Conservation (phyloP, 2,113 vertebrate species). For the Lasiurus borealis region DNA sequence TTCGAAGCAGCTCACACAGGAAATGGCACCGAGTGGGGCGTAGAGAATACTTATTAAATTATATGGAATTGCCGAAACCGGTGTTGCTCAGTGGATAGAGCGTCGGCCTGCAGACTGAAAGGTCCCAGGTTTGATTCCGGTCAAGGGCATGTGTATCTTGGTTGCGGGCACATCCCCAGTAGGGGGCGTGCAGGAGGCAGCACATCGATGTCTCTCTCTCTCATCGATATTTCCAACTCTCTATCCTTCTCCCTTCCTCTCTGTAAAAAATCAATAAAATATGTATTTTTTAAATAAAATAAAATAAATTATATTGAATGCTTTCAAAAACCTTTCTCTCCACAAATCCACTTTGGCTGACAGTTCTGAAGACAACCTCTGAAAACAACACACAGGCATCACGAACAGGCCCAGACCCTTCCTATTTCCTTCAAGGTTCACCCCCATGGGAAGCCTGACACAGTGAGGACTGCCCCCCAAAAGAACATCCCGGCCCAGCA, state of each 20-base stretch:
- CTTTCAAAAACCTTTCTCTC: too few species aligned
- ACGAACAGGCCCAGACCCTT: background rate
- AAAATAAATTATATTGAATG: background rate
- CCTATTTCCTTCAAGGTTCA: conserved; percentile 17
- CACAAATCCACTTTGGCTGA: background rate
- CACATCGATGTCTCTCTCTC: too few species aligned
- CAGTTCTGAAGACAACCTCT: background rate
- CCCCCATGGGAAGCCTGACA: background rate
- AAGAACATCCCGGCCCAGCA: background rate
- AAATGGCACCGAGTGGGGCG: background rate
- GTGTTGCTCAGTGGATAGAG: too few species aligned
- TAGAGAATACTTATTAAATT: background rate
- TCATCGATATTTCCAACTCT: too few species aligned
- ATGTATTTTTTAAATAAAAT: too few species aligned
- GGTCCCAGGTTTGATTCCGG: too few species aligned
- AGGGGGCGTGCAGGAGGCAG: too few species aligned
- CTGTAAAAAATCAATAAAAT: too few species aligned
- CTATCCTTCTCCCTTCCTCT: too few species aligned
- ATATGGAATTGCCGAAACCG: background rate
- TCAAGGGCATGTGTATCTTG: too few species aligned
- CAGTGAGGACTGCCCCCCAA: background rate
- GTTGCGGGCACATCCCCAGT: too few species aligned
- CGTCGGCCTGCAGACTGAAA: too few species aligned
- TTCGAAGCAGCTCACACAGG: background rate
- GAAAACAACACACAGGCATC: conserved; percentile 24